Evolutionary conservation across 2,888 invertebrate species (phyloP).

Genomic region (Ferdinandea cuprea): DNA sequence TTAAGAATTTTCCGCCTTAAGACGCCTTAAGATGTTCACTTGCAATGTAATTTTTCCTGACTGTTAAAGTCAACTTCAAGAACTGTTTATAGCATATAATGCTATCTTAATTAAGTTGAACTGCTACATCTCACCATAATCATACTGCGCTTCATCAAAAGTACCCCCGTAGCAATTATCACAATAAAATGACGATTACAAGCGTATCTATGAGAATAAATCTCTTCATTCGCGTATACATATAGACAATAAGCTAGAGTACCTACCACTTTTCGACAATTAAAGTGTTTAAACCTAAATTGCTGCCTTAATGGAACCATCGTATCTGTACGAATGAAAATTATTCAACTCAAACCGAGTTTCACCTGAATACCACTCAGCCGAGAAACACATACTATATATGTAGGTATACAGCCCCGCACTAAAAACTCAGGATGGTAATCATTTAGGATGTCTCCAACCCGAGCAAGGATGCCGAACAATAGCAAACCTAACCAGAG

Average conservation of each 20-base stretch:
- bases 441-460: constrained; percentile 57
- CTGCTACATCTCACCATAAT: too few relatives aligned
- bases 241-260: constrained; percentile 45
- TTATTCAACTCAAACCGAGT: constrained; percentile 13
- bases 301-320: constrained; percentile 60
- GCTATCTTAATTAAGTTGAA: too few relatives aligned
- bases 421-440: constrained; percentile 22
- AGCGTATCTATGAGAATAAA: not conserved
- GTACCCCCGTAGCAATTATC: constrained; percentile 57
- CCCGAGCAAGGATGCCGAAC: constrained; percentile 35
- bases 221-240: constrained; percentile 26
- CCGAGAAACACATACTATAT: constrained; percentile 8
- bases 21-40: too few relatives aligned
- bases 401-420: not conserved
- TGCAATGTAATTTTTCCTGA: too few relatives aligned
- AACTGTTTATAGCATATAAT: too few relatives aligned
- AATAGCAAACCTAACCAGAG: constrained; percentile 18
- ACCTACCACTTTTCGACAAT: constrained; percentile 51
- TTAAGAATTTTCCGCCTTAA: too few relatives aligned
- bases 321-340: constrained; percentile 18
- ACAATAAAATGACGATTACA: constrained; percentile 20
- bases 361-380: constrained; percentile 51
- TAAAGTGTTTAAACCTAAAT: constrained; percentile 67
- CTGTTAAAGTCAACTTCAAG: too few relatives aligned
- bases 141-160: too few relatives aligned